phyloP scores from a whole-genome alignment of 2,888 invertebrate species.

The Drosophila hamatofila region DNA sequence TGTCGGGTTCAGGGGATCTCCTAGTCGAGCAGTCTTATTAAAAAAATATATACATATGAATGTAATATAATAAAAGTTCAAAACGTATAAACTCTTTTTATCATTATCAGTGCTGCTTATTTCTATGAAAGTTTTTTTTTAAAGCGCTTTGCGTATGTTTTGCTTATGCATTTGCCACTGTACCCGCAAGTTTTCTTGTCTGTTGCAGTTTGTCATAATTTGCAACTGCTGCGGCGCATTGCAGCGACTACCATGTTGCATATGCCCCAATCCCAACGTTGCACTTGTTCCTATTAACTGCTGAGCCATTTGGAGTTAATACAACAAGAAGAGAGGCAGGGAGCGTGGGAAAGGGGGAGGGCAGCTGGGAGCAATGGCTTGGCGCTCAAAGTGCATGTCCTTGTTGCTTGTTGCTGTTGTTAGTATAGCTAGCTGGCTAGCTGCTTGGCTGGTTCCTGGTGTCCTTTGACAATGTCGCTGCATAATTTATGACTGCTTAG shows the following conservation, averaged over 20 bases:
- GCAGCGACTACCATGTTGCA: conserved; percentile 30
- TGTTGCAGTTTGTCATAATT: conserved; percentile 71
- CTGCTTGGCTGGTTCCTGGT: conserved; percentile 34
- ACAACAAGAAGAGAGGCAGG: conserved; percentile 23
- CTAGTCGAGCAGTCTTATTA: no score
- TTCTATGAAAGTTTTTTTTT: not conserved
- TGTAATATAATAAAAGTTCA: no score
- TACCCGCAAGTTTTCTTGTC: conserved; percentile 28
- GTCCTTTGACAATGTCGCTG: conserved; percentile 78
- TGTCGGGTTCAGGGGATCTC: no score
- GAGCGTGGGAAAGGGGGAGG: no score
- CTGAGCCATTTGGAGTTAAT: conserved; percentile 65
- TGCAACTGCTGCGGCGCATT: conserved; percentile 70
- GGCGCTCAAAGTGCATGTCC: conserved; percentile 54
- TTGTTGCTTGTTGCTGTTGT: conserved; percentile 39
- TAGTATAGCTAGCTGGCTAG: conserved; percentile 14
- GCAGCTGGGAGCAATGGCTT: conserved; percentile 50
- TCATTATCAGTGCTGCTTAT: not conserved
- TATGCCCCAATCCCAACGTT: conserved; percentile 4
- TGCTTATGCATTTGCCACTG: conserved; percentile 15
- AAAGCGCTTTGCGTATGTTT: conserved; percentile 10
- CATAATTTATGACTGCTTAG: conserved; percentile 79
- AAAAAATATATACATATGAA: no score
- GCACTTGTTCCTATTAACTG: conserved; percentile 75
- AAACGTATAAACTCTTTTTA: no score